These are phyloP conservation scores for Budorcas taxicolor DNA, from an alignment of 2,113 vertebrate species.

Conservation along the genomic window DNA sequence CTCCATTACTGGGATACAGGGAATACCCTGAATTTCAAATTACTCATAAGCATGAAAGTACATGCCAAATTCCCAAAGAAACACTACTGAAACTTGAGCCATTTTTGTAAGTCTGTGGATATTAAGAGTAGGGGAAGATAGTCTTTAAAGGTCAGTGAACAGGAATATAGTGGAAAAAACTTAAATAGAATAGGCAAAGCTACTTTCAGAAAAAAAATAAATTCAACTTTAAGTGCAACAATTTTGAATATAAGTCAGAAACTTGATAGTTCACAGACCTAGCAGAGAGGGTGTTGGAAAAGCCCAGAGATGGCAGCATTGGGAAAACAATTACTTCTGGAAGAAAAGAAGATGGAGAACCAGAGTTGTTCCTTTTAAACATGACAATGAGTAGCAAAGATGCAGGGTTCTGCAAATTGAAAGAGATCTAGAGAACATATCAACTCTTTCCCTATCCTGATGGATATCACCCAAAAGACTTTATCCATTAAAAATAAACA, in stretches of 20 bases:
- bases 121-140: neutral
- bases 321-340: neutral
- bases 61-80: neutral
- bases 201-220: neutral
- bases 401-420: neutral
- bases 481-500: neutral
- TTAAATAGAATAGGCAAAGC: neutral
- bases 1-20: neutral
- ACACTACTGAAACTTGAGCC: neutral
- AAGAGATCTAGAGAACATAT: neutral
- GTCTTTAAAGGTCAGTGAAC: neutral
- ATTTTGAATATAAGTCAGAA: neutral
- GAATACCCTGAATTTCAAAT: neutral
- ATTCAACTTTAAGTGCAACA: neutral
- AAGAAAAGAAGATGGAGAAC: neutral
- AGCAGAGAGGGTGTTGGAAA: neutral
- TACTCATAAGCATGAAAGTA: neutral
- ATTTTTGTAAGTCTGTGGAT: neutral
- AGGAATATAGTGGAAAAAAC: neutral
- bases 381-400: neutral
- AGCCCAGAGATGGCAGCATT: neutral
- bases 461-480: neutral
- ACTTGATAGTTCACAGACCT: neutral
- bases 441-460: neutral
- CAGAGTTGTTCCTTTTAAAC: neutral